phyloP scores from a whole-genome alignment of 2,888 invertebrate genomes.

The Campopleginae sp. region DNA sequence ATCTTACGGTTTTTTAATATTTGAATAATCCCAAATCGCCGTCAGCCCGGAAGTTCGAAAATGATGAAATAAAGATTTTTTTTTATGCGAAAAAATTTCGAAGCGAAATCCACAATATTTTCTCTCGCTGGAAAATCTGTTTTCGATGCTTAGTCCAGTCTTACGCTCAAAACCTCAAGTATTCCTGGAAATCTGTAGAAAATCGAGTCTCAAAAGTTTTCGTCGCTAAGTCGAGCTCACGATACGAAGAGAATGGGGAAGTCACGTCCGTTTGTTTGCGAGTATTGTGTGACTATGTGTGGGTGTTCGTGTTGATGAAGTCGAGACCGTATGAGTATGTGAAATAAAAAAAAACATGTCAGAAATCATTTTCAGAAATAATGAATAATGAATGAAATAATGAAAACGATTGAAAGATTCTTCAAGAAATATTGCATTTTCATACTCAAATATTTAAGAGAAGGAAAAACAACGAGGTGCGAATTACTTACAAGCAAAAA shows the following conservation, averaged over 20 bases:
- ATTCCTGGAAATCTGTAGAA: neutral
- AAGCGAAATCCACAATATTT: neutral
- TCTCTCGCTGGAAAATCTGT: neutral
- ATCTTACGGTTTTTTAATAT: neutral
- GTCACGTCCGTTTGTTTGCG: neutral
- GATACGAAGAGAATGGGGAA: neutral
- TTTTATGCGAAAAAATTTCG: neutral
- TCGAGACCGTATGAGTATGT: neutral
- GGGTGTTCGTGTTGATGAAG: neutral
- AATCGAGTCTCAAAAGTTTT: neutral
- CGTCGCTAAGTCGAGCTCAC: neutral
- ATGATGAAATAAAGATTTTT: neutral
- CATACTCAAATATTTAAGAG: neutral
- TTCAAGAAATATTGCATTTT: neutral
- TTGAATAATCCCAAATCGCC: neutral
- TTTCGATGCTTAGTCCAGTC: neutral
- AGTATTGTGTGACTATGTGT: neutral
- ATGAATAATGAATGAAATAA: neutral
- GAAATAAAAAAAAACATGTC: neutral
- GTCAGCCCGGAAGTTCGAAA: neutral
- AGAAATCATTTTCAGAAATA: neutral
- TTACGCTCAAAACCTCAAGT: slow-evolving; percentile 1
- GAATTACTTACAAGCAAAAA: neutral
- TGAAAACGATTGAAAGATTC: neutral
- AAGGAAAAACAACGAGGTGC: neutral